Evolutionary conservation across 2,113 vertebrate species (phyloP), one percentile per base, ranked within the genome.

Genomic region (Puma concolor): DNA sequence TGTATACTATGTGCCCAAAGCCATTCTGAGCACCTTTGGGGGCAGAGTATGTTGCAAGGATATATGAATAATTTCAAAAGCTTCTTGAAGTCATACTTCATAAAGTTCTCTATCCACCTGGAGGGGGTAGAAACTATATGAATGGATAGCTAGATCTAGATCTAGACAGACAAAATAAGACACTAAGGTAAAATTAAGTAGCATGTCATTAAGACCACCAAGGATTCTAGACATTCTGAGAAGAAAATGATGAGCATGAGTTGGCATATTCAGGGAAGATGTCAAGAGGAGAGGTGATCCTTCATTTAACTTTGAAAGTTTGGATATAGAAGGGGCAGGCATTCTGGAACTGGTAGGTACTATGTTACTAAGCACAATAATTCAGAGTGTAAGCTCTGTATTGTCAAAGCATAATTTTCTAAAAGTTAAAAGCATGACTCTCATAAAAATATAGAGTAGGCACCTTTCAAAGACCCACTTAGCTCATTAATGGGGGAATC

Each of bases 381-480:
- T 92, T 96, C 80, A 91, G 19, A 77, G 5, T 21, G 9, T 88
- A 50, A 50, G 25, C 14, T 80, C 41, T 57, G 25, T 25, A 80
- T 81, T 76, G 25, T 82, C 63, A 64, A 92, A 91, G 25, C 66
- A 67, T 79, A 69, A 52, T 92, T 89, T 95, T 82, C 50, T 67
- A 81, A 90, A 95, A 71, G 64, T 77, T 80, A 80, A 98, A 94
- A 67, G 33, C 16, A 71, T 54, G 69, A 31, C 13, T 93, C 15
- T 80, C 33, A 88, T 93, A 88, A 93, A 95, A 95, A 80, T 21
- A 66, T 29, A 63, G 6, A 48, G 2, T 57, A n/a, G 19, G 17
- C 21, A 83, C 19, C 31, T 93, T 94, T 80, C 31, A 85, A 85
- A 96, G 71, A 15, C 31, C 21, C 19, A 76, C 50, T 48, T n/a